Conservation (phyloP, 2,888 invertebrate genomes). For the Elysia crispata region DNA sequence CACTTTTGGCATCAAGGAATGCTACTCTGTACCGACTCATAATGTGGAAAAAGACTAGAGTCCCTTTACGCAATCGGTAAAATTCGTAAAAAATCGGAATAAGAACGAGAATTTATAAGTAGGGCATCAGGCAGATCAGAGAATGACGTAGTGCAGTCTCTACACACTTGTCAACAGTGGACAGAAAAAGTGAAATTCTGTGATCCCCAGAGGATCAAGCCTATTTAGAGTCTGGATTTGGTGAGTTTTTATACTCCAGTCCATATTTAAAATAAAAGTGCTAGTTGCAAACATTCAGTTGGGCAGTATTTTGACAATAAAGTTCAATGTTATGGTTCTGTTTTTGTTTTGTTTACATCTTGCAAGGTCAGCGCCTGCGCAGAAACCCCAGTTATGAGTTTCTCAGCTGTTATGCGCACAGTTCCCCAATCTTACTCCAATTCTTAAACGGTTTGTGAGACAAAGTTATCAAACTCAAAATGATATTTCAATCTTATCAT, state of each 20-base stretch:
- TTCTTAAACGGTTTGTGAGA: conserved; percentile 41
- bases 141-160: conserved; percentile 47
- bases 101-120: conserved; percentile 43
- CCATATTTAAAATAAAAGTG: neutral
- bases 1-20: too few species aligned
- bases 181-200: conserved; percentile 29
- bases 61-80: conserved; percentile 24
- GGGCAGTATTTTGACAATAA: conserved; percentile 10
- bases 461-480: too few species aligned
- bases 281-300: neutral
- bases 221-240: conserved; percentile 13
- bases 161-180: conserved; percentile 37
- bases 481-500: too few species aligned
- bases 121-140: conserved; percentile 44
- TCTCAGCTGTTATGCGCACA: conserved; percentile 49
- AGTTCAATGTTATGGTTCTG: conserved; percentile 29
- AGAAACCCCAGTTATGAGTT: conserved; percentile 32
- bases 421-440: conserved; percentile 20
- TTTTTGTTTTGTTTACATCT: conserved; percentile 55
- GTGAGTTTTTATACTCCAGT: conserved; percentile 24
- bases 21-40: neutral
- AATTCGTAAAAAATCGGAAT: conserved; percentile 33
- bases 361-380: conserved; percentile 54
- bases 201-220: neutral
- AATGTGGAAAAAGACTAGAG: neutral